Evolutionary conservation across 2,113 vertebrate species (phyloP), one percentile per base, ranked within the genome.

Genomic region (Chamaea fasciata): DNA sequence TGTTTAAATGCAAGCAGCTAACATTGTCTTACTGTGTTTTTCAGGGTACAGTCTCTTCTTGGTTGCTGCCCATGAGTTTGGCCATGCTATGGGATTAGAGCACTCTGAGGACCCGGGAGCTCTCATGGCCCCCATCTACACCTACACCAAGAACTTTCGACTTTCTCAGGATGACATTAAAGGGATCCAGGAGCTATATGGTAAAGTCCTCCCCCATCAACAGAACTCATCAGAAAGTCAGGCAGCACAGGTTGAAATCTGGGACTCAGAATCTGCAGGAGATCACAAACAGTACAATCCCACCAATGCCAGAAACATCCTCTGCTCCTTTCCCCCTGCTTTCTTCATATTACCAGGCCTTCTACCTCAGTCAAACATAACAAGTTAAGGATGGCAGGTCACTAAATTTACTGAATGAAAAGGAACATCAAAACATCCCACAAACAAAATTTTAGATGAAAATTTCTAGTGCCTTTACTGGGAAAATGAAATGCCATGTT

Each of bases 31-130:
- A 6, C 64, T n/a, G 11, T 71, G 33, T 84, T 83, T 5, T 65
- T 47, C 94, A 99, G 99, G 99, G 41, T 99, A 99, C 97, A 99
- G 99, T 96, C 97, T 99, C 83, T 99, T 99, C 98, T 96, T 99
- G 83, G 99, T 99, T 95, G 99, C 99, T 46, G 99, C 99, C 87
- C 99, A 99, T 65, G 99, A 99, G 82, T 99, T 99, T 92, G 99
- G 99, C 81, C 99, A 99, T 13, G 99, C 99, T 2, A 98, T 99
- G 97, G 99, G 99, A 39, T 94, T 99, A 87, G 99, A 99, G 93
- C 99, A 99, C 96, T 99, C 99, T 0, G 98, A 99, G 94, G 99
- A 99, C 86, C 98, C 99, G 0, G 99, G 99, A 24, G 99, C 99
- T 44, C 94, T 99, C 68, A 99, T 99, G 99, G 99, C 99, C 13